phyloP scores from a whole-genome alignment of 2,888 invertebrate genomes.

The Nyleta sp. region DNA sequence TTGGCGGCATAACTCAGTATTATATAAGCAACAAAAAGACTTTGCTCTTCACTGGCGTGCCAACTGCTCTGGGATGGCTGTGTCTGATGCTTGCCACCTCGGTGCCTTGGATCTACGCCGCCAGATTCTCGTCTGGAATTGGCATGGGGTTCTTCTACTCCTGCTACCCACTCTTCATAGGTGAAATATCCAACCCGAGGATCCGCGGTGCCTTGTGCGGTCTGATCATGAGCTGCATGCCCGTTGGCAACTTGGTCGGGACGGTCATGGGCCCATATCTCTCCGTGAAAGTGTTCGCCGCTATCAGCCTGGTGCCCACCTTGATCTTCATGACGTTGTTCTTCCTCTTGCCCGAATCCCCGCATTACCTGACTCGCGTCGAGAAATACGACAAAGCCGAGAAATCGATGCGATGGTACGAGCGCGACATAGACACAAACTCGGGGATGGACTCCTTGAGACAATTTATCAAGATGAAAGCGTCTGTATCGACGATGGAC shows the following conservation, averaged over 20 bases:
- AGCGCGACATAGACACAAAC: constrained; percentile 69
- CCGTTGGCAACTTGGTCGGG: constrained; percentile 74
- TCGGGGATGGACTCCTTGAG: constrained; percentile 70
- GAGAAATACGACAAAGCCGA: constrained; percentile 69
- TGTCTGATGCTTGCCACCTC: constrained; percentile 66
- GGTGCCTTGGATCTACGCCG: constrained; percentile 68
- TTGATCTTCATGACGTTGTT: constrained; percentile 70
- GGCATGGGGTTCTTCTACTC: constrained; percentile 73
- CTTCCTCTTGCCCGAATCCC: constrained; percentile 74
- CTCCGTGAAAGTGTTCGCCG: constrained; percentile 70
- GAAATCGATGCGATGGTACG: constrained; percentile 73
- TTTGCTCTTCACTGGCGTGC: constrained; percentile 65
- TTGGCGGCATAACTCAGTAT: constrained; percentile 67
- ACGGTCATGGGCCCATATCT: constrained; percentile 74
- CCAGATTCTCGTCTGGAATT: constrained; percentile 68
- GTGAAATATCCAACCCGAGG: constrained; percentile 72
- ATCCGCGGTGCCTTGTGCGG: constrained; percentile 76
- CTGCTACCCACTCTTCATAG: constrained; percentile 73
- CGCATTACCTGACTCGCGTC: constrained; percentile 70
- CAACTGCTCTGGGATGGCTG: constrained; percentile 69
- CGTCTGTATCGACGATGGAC: constrained; percentile 51
- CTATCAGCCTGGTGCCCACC: constrained; percentile 71
- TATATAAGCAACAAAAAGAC: constrained; percentile 70
- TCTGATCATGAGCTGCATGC: constrained; percentile 72
- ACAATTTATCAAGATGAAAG: constrained; percentile 69